Base-by-base conservation (phyloP, 2,888 invertebrate species). In the Homarus gammarus region DNA sequence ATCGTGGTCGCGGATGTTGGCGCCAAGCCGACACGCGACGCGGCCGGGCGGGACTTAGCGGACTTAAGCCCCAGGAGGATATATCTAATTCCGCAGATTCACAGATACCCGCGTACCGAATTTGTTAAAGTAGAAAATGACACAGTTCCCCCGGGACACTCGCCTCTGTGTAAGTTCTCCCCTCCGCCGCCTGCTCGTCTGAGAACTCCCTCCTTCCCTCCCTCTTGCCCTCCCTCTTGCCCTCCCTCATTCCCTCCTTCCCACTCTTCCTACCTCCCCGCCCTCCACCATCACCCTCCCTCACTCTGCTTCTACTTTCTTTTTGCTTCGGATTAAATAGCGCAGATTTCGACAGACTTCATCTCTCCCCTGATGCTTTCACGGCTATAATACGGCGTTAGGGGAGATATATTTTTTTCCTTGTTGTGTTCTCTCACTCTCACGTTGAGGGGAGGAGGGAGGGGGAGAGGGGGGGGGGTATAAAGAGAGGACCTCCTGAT, bases 71-170 rank as follows among this genome's bases (percentile, higher is more conserved):
- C 56, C 79, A 8, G 51, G 75, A 27, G 75, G 49, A 79, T 61
- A 79, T 18, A 79, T 61, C 56, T 56, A 61, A 61, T 79, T 61
- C 51, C 79, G 33, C 79, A 79, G 79, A 79, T 51, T 79, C 79
- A 56, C 79, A 18, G 49, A 68, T 77, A 61, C 70, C 31, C 22
- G 68, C 18, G 86, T 78, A 31, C n/a, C 38, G 77, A 78, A 75
- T 77, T 86, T 84, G 64, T 27, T 78, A 75, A 86, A 75, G 86
- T 78, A 86, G 86, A 86, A 86, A 86, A 86, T 86, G 51, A 88
- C 77, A 36, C 49, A 44, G 33, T 82, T 61, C 44, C 88, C 49
- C 15, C 22, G 51, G 44, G 70, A 75, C 12, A 27, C 38, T 49
- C 51, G 49, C 44, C 40, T 49, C 51, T 72, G 70, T 22, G 44